These are phyloP conservation scores for Trachelipus rathkii DNA, from an alignment of 1,140 invertebrate genomes.

Conservation along the genomic window DNA sequence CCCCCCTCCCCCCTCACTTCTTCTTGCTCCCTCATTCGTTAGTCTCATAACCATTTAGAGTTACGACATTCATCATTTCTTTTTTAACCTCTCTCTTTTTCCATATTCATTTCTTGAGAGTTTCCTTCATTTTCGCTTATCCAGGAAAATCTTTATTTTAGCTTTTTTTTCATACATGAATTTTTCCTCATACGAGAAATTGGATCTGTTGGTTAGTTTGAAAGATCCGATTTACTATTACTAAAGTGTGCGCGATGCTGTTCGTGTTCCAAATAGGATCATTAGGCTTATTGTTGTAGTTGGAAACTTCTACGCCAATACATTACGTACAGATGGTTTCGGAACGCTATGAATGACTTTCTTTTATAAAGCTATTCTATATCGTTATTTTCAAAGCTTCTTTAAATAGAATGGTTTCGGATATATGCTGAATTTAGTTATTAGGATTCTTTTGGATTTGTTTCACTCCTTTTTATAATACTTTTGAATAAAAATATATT, in stretches of 20 bases:
- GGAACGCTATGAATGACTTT: background rate
- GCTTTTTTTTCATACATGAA: background rate
- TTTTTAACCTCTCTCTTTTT: too few species aligned
- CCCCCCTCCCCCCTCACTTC: background rate
- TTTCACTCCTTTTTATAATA: background rate
- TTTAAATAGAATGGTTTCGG: slow-evolving; percentile 2
- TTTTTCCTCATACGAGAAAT: background rate
- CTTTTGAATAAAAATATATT: slow-evolving; percentile 14
- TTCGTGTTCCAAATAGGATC: slow-evolving; percentile 9
- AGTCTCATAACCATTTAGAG: background rate
- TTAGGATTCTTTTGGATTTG: slow-evolving; percentile 10
- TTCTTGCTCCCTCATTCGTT: background rate
- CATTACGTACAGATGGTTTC: slow-evolving; percentile 9
- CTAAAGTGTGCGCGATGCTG: background rate
- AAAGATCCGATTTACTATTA: slow-evolving; percentile 3
- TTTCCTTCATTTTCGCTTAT: background rate
- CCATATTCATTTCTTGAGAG: background rate
- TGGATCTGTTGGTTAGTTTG: background rate
- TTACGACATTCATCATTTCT: background rate
- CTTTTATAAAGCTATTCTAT: background rate
- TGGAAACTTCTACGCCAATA: background rate
- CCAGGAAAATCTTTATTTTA: background rate
- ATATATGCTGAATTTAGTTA: background rate
- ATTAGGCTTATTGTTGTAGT: slow-evolving; percentile 5
- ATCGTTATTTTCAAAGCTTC: background rate